A percentile compares a stretch with the other conserved stretches of the same genome.
Conservation (phyloP, 1,140 invertebrate species). For the Proctacanthus coquilletti region DNA sequence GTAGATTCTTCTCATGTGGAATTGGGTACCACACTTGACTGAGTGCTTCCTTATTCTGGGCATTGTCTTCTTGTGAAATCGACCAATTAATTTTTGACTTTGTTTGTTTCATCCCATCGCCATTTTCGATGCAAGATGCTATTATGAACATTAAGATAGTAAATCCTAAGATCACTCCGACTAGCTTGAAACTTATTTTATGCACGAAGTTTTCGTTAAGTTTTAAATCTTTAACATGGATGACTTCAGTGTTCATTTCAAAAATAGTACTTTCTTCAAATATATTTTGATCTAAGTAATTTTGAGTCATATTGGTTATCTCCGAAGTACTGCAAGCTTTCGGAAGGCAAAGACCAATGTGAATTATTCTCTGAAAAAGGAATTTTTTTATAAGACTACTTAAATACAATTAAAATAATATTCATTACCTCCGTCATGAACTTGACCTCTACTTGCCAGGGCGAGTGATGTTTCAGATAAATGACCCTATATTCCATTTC, state of each 20-base stretch:
- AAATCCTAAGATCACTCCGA: slow-evolving; percentile 13
- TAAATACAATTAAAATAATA: not conserved
- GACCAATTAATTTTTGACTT: no score
- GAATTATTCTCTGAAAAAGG: slow-evolving; percentile 15
- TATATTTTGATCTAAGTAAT: slow-evolving; percentile 13
- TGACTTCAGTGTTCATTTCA: slow-evolving; percentile 20
- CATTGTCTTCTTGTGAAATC: no score
- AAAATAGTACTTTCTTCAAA: slow-evolving; percentile 20
- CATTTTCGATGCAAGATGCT: no score
- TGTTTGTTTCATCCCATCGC: no score
- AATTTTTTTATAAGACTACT: no score
- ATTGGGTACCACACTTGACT: no score
- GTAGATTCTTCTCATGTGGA: slow-evolving; percentile 9
- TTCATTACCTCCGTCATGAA: slow-evolving; percentile 17
- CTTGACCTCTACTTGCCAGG: slow-evolving; percentile 28
- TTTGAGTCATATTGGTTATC: slow-evolving; percentile 16
- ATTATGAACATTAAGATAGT: slow-evolving; percentile 17
- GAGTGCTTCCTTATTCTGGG: no score
- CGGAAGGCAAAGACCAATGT: slow-evolving; percentile 26
- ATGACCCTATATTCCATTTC: slow-evolving; percentile 23
- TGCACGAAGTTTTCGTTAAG: slow-evolving; percentile 17
- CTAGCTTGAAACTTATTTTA: slow-evolving; percentile 15
- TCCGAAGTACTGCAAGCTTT: slow-evolving; percentile 17
- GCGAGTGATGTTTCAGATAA: slow-evolving; percentile 22
- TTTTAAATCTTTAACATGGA: slow-evolving; percentile 24